Evolutionary conservation across 2,888 invertebrate species (phyloP).

Genomic region (Miltochrista miniata): DNA sequence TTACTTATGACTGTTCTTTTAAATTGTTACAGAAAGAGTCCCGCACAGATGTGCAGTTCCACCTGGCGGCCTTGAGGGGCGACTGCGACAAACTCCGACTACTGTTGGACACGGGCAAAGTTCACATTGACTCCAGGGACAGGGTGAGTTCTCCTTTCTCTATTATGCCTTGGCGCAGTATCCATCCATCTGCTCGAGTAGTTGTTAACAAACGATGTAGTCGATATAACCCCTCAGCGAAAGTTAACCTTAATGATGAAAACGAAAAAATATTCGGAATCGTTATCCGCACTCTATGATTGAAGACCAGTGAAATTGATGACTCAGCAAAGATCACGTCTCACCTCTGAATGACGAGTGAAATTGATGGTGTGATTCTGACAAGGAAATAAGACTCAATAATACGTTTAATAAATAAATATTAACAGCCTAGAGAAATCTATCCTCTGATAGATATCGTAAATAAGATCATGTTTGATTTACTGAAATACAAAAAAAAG

Average conservation of each 20-base stretch:
- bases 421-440: too few species aligned
- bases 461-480: too few species aligned
- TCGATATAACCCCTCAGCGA: too few species aligned
- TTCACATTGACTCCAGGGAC: constrained; percentile 97
- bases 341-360: background rate
- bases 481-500: too few species aligned
- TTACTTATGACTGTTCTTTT: too few species aligned
- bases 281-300: background rate
- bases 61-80: constrained; percentile 94
- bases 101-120: constrained; percentile 95
- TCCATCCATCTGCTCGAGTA: too few species aligned
- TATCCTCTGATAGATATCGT: too few species aligned
- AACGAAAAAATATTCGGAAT: constrained; percentile 5
- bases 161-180: too few species aligned
- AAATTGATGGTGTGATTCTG: background rate
- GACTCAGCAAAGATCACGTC: background rate
- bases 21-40: constrained; percentile 91
- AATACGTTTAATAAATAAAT: background rate
- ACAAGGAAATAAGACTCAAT: background rate
- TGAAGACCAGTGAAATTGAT: constrained; percentile 1
- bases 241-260: background rate
- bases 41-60: constrained; percentile 95
- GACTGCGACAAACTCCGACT: constrained; percentile 90
- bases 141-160: constrained; percentile 85
- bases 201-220: background rate